Base-by-base conservation (phyloP, 2,888 invertebrate genomes). In the Cheilosia pagana region DNA sequence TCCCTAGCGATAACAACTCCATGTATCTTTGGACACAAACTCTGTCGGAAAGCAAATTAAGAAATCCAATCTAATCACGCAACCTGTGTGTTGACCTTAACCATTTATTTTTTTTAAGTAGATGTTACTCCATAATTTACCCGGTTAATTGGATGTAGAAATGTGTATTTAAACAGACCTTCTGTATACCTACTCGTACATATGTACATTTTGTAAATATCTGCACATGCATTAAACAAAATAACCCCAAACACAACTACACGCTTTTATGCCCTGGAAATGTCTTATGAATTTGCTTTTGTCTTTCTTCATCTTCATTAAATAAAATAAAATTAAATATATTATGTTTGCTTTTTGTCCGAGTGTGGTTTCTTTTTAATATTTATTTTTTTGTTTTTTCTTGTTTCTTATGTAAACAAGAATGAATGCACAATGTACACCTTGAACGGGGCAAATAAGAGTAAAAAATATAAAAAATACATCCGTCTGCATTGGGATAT, bases 281-380 rank as follows among this genome's bases (percentile, higher is more conserved):
- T 28, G n/a, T 53, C 31, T 14, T 53, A 10, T 16, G 31, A 45
- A 63, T 50, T 75, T 57, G 48, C 57, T 55, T 63, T 65, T 57
- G 74, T 75, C 57, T 74, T 55, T 63, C 74, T 39, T 57, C 63
- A 57, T 57, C 55, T 57, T 75, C 41, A 57, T 75, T 65, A 57
- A 50, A 14, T 50, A 7, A 63, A 75, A 57, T 75, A 2, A 43
- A 43, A 21, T 35, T 35, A 35, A 35, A 35, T 12, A 35, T 75
- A 65, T 65, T 41, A 41, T 65, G 28, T 75, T 65, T 48, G 57
- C n/a, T 19, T 16, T 28, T 25, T 50, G 21, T 35, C 35, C 35
- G 35, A 35, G 3, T 35, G 12, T 23, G 21, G 21, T 48, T 21
- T 48, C 0, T 48, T 35, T 12, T 45, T 43, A 0, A 16, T 14